Evolutionary conservation across 64 coral and sea anemone genomes (phyloP).

Genomic region (Porites australiensis): DNA sequence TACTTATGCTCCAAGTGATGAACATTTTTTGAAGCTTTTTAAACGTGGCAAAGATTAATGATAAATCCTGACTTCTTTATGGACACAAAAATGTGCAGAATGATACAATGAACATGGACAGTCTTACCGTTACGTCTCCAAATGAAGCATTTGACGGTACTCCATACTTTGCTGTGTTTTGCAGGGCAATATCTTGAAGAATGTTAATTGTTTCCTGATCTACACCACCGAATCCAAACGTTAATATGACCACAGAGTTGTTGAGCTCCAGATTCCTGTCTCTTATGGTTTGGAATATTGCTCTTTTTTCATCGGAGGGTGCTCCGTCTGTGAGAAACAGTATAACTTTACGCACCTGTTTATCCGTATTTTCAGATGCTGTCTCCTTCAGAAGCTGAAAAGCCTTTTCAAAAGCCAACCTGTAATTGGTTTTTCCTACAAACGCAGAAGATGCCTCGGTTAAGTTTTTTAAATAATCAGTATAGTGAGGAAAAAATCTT

Average conservation of each 20-base stretch:
- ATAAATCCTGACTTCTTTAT: too few species aligned
- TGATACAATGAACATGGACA: too few species aligned
- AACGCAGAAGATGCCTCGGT: background rate
- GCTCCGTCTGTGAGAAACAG: constrained; percentile 22
- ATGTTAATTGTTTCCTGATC: constrained; percentile 1
- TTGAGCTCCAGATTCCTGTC: constrained; percentile 24
- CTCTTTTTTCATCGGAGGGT: constrained; percentile 3
- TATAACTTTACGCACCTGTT: constrained; percentile 24
- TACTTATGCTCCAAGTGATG: too few species aligned
- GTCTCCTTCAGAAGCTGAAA: constrained; percentile 7
- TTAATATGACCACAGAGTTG: constrained; percentile 20
- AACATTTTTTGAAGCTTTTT: too few species aligned
- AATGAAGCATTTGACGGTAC: constrained; percentile 7
- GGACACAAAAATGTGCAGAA: too few species aligned
- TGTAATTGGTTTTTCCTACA: constrained; percentile 15
- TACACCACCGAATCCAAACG: constrained; percentile 18
- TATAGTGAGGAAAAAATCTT: too few species aligned
- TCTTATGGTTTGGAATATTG: constrained; percentile 10
- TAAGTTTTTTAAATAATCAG: background rate
- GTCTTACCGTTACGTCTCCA: constrained; percentile 34
- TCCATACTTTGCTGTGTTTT: constrained; percentile 3
- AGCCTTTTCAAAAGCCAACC: constrained; percentile 14
- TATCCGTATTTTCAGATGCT: background rate
- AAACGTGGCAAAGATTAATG: too few species aligned
- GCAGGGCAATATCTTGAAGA: constrained; percentile 23